phyloP scores from a whole-genome alignment of 2,113 vertebrate genomes.

The Cyanoramphus novaezelandiae region DNA sequence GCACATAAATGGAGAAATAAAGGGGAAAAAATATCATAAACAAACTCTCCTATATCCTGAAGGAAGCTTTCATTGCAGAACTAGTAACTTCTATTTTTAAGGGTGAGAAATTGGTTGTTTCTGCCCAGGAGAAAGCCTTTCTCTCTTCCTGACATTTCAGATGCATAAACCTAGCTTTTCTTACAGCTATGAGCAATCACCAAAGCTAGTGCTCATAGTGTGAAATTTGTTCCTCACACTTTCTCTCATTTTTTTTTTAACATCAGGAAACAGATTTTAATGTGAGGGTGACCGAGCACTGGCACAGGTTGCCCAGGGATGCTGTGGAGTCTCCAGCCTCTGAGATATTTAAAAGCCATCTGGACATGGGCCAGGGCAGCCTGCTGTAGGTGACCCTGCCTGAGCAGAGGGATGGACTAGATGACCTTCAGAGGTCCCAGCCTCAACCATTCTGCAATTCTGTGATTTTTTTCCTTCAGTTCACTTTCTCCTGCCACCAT shows the following conservation, averaged over 20 bases:
- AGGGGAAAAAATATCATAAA: fast-evolving
- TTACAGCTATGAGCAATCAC: neutral
- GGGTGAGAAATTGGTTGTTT: neutral
- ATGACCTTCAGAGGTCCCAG: neutral
- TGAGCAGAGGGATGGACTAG: neutral
- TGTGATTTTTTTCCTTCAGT: neutral
- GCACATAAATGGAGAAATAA: neutral
- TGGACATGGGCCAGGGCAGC: neutral
- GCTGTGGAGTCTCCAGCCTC: neutral
- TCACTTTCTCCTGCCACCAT: neutral
- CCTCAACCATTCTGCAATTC: neutral
- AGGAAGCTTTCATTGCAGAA: neutral
- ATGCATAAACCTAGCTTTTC: neutral
- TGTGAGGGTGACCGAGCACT: neutral
- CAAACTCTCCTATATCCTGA: neutral
- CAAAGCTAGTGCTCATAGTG: neutral
- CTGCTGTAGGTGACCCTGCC: neutral
- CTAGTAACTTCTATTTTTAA: neutral
- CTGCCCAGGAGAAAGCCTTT: neutral
- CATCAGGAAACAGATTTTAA: neutral
- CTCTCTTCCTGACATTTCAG: neutral
- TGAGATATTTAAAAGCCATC: neutral
- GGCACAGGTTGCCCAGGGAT: neutral
- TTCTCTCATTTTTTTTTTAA: neutral
- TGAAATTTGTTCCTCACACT: neutral